Base-by-base conservation (phyloP, 2,888 invertebrate genomes). In the Athripsodes cinereus region DNA sequence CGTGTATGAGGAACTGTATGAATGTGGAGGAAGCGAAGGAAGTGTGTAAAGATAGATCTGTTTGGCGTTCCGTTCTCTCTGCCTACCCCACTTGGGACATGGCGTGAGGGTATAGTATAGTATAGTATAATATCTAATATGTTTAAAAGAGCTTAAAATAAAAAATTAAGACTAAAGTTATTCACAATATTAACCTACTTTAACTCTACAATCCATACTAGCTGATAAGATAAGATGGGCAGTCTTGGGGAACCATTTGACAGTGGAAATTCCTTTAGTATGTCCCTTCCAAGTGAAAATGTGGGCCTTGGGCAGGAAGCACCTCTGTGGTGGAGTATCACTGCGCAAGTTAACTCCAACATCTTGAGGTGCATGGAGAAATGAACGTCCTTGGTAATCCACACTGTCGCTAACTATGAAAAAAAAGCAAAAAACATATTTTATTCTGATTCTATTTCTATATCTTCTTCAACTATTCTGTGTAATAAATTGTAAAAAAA, bases 241-340 rank as follows among this genome's bases (percentile, higher is more conserved):
- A 0, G 95, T 92, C 64, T 81, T 80, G 0, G 99, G 99, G 69
- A 96, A 92, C 93, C 96, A 97, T 58, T 94, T 85, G 62, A 95
- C 93, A 0, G 92, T 90, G 0, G 97, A 90, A 67, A 99, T 88
- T 50, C 96, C 96, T 74, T 98, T 98, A 20, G 92, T 92, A 76
- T 99, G 99, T 0, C 98, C 98, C 64, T 90, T 86, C 96, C 96
- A 98, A 0, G 95, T 94, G 74, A 95, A 94, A 63, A 98, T 89
- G 69, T 93, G 92, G 1, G 93, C 85, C 81, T 98, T 98, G 3
- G 98, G 98, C 57, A 98, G 75, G 75, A 96, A 98, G 72, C 98
- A 98, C 69, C 92, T 90, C 60, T 94, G 92, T 0, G 99, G 99
- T 19, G 95, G 92, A 1, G 88, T 84, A 58, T 88, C 87, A 2